Conservation (phyloP, 1,140 invertebrate species). For the Diorhabda elongata region DNA sequence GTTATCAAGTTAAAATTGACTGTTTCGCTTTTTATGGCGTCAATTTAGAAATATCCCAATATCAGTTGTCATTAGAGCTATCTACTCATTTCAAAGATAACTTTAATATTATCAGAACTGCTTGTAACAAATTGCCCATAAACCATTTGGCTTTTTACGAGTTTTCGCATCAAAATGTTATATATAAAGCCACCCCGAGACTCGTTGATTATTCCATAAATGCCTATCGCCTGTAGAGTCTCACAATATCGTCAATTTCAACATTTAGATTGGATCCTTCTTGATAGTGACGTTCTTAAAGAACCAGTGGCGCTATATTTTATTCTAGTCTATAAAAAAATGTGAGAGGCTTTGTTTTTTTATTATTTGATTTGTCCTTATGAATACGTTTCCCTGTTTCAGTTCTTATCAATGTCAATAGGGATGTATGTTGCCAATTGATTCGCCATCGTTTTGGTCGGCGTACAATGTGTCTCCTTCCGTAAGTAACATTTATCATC, state of each 20-base stretch:
- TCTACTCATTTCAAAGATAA: neutral
- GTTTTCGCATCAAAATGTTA: constrained; percentile 5
- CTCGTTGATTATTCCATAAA: constrained; percentile 13
- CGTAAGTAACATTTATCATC: too few relatives aligned
- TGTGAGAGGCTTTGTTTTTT: too few relatives aligned
- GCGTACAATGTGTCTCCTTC: too few relatives aligned
- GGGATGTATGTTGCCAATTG: too few relatives aligned
- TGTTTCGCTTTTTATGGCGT: too few relatives aligned
- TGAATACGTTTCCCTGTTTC: too few relatives aligned
- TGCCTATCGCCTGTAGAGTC: constrained; percentile 9
- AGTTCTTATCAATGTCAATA: too few relatives aligned
- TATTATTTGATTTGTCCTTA: too few relatives aligned
- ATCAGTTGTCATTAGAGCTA: constrained; percentile 1
- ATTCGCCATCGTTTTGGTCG: too few relatives aligned
- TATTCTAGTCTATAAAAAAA: neutral
- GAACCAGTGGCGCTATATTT: neutral
- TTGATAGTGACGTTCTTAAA: neutral
- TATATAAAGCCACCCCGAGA: constrained; percentile 1
- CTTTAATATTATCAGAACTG: constrained; percentile 3
- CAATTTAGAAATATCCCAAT: neutral
- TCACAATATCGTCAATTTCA: constrained; percentile 6
- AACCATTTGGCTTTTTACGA: constrained; percentile 6
- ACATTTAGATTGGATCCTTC: constrained; percentile 9
- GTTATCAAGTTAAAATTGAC: too few relatives aligned
- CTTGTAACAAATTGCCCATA: constrained; percentile 10